Evolutionary conservation across 2,888 invertebrate species (phyloP).

Genomic region (Merodon equestris): DNA sequence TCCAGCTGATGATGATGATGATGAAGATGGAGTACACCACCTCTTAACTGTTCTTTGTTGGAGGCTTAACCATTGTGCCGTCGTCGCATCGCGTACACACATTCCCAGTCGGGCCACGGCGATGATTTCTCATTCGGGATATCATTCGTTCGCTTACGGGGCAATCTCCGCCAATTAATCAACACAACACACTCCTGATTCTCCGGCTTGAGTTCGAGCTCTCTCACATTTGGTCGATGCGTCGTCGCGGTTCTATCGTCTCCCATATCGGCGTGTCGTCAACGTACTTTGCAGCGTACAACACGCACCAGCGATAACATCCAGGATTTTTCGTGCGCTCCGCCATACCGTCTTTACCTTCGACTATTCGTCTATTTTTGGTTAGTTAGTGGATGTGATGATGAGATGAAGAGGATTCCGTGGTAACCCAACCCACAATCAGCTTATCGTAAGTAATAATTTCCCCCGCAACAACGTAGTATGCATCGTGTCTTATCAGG

Average conservation of each 20-base stretch:
- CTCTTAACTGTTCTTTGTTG: slow-evolving; percentile 66
- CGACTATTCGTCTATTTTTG: slow-evolving; percentile 28
- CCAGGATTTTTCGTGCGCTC: slow-evolving; percentile 11
- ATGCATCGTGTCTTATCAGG: slow-evolving; percentile 56
- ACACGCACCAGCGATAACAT: slow-evolving; percentile 57
- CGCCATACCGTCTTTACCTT: too few species aligned
- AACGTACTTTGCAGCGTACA: too few species aligned
- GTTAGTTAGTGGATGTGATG: slow-evolving; percentile 23
- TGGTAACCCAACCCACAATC: slow-evolving; percentile 67
- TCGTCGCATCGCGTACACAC: slow-evolving; percentile 31
- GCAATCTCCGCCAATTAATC: slow-evolving; percentile 67
- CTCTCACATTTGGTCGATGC: too few species aligned
- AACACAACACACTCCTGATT: slow-evolving; percentile 59
- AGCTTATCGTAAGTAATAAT: slow-evolving; percentile 67
- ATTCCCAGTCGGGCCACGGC: slow-evolving; percentile 1
- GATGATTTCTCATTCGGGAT: slow-evolving; percentile 50
- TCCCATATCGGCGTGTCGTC: too few species aligned
- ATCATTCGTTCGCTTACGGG: slow-evolving; percentile 45
- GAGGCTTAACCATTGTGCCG: slow-evolving; percentile 53
- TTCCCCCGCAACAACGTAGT: slow-evolving; percentile 44
- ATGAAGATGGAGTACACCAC: slow-evolving; percentile 66
- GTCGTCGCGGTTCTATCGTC: too few species aligned
- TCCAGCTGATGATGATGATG: slow-evolving; percentile 67
- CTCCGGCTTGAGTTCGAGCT: neutral
- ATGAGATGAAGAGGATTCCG: slow-evolving; percentile 31